Evolutionary conservation across 2,888 invertebrate genomes (phyloP).

Genomic region (Orthonychiurus folsomi): DNA sequence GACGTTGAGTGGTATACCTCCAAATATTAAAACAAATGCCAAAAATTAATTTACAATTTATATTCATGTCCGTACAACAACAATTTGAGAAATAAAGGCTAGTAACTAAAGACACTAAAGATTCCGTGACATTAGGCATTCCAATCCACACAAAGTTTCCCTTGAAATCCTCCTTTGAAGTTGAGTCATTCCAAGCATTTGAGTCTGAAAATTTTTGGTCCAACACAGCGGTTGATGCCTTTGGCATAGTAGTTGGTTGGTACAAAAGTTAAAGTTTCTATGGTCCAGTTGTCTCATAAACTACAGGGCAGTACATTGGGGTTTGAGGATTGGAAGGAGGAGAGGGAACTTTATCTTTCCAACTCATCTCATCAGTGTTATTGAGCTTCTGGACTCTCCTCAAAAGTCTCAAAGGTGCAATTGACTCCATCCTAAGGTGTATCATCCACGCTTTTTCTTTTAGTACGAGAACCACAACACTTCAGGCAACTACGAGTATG

Average conservation of each 20-base stretch:
- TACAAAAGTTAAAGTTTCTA: not conserved
- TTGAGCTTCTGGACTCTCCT: not conserved
- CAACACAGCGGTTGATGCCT: not conserved
- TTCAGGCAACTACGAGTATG: not conserved
- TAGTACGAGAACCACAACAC: not conserved
- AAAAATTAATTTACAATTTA: too few relatives aligned
- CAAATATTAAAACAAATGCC: too few relatives aligned
- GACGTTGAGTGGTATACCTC: too few relatives aligned
- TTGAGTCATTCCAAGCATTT: not conserved
- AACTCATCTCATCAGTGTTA: slow-evolving; percentile 1
- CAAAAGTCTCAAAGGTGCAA: slow-evolving; percentile 1
- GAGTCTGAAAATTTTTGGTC: not conserved
- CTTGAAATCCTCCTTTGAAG: too few relatives aligned
- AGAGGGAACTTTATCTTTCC: not conserved
- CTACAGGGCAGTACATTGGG: not conserved
- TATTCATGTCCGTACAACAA: too few relatives aligned
- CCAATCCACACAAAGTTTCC: not conserved
- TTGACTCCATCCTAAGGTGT: not conserved
- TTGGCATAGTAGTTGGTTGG: too few relatives aligned
- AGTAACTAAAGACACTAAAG: too few relatives aligned
- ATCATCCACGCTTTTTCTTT: not conserved
- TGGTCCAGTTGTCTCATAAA: not conserved
- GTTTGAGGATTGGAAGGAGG: not conserved
- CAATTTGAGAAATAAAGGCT: too few relatives aligned
- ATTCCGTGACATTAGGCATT: too few relatives aligned